Percentiles rank a stretch among this genome's conserved stretches.
Evolutionary conservation across 1,140 invertebrate species (phyloP).

Genomic region (Pseudomyrmex cubaensis): DNA sequence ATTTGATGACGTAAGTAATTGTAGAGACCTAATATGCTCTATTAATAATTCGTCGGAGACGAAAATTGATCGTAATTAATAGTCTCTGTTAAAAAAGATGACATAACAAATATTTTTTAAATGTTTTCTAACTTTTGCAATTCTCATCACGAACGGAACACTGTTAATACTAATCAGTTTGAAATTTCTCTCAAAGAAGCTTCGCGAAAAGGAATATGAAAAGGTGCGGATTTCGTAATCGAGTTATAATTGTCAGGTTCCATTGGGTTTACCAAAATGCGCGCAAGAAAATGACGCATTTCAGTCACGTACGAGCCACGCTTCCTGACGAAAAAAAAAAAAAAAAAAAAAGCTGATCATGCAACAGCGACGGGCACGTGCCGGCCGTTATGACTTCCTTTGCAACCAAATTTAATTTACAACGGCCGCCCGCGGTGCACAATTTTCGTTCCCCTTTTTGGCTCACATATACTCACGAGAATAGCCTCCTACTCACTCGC

Average conservation of each 20-base stretch:
- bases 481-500: slow-evolving; percentile 35
- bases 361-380: slow-evolving; percentile 69
- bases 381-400: slow-evolving; percentile 77
- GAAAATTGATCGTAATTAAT: not conserved
- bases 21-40: slow-evolving; percentile 22
- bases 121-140: slow-evolving; percentile 12
- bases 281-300: slow-evolving; percentile 53
- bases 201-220: slow-evolving; percentile 43
- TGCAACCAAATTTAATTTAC: slow-evolving; percentile 77
- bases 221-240: slow-evolving; percentile 55
- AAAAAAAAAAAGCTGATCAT: slow-evolving; percentile 61
- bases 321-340: slow-evolving; percentile 73
- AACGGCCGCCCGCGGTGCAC: slow-evolving; percentile 69
- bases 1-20: slow-evolving; percentile 71
- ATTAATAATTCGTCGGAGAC: too few species aligned
- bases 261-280: slow-evolving; percentile 9
- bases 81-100: not conserved
- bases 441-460: slow-evolving; percentile 63
- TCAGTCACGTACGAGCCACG: slow-evolving; percentile 77
- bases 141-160: not conserved
- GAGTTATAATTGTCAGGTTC: slow-evolving; percentile 67
- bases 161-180: slow-evolving; percentile 19
- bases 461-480: slow-evolving; percentile 40
- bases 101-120: not conserved
- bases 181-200: not conserved